Evolutionary conservation across 2,113 vertebrate species (phyloP).

Genomic region (Leiothrix lutea): DNA sequence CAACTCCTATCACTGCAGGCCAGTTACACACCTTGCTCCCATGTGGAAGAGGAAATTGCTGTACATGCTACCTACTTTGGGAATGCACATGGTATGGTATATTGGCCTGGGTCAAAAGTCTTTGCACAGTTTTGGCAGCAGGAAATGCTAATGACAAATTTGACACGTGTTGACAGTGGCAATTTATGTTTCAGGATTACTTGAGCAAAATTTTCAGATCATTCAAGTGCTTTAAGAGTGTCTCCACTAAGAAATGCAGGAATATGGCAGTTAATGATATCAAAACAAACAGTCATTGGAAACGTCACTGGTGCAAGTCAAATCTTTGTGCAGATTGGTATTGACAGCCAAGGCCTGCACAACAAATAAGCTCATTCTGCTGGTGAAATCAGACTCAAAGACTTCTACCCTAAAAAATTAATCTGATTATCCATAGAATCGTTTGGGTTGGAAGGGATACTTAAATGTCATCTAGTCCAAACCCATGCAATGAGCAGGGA

Average conservation of each 20-base stretch:
- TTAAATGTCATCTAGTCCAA: not conserved
- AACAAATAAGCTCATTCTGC: not conserved
- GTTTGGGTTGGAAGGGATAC: not conserved
- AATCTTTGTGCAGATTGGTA: not conserved
- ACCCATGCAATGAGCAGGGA: accelerated
- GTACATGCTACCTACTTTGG: not conserved
- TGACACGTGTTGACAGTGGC: not conserved
- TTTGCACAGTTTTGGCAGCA: not conserved
- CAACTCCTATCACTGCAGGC: not conserved
- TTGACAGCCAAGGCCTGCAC: not conserved
- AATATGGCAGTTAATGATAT: not conserved
- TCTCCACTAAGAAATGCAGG: not conserved
- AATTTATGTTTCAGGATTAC: not conserved
- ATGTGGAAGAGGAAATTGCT: not conserved
- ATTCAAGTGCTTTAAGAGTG: not conserved
- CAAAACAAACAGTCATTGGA: not conserved
- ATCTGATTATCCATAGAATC: not conserved
- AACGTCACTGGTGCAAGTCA: not conserved
- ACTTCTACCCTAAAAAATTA: not conserved
- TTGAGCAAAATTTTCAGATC: not conserved
- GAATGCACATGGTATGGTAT: not conserved
- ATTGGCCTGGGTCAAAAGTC: not conserved
- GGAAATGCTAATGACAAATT: not conserved
- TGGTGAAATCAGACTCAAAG: not conserved
- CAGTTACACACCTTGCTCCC: not conserved